phyloP scores from a whole-genome alignment of 2,888 invertebrate species.

The Cryptocheilus praepositus region DNA sequence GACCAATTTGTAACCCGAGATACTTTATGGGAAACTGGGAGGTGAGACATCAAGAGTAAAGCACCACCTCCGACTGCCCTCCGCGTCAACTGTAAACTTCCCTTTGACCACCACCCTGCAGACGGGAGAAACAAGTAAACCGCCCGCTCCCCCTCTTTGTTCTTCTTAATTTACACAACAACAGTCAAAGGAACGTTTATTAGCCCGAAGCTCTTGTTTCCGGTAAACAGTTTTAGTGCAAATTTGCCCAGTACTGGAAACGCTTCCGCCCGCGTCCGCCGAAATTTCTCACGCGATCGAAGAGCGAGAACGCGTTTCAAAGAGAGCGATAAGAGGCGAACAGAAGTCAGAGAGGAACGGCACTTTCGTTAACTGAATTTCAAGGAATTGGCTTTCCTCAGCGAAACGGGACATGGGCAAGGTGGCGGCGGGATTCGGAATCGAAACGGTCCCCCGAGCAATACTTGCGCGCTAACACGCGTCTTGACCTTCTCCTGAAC shows the following conservation, averaged over 20 bases:
- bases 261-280: too few relatives aligned
- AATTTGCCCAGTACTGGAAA: background rate
- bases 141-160: background rate
- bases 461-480: too few relatives aligned
- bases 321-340: too few relatives aligned
- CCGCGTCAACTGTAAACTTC: slow-evolving; percentile 17
- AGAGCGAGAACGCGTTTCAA: too few relatives aligned
- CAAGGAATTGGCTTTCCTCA: too few relatives aligned
- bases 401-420: too few relatives aligned
- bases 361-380: too few relatives aligned
- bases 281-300: too few relatives aligned
- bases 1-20: slow-evolving; percentile 9
- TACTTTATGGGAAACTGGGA: slow-evolving; percentile 4
- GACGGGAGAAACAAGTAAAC: slow-evolving; percentile 21
- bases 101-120: slow-evolving; percentile 17
- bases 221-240: slow-evolving; percentile 6
- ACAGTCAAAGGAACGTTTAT: slow-evolving; percentile 26
- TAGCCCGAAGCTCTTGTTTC: slow-evolving; percentile 4
- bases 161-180: slow-evolving; percentile 25
- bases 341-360: too few relatives aligned
- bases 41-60: background rate
- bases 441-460: too few relatives aligned
- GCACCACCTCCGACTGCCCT: slow-evolving; percentile 5
- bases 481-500: too few relatives aligned
- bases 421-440: too few relatives aligned